Conservation (phyloP, 2,888 invertebrate species). For the Copidosoma aretas region DNA sequence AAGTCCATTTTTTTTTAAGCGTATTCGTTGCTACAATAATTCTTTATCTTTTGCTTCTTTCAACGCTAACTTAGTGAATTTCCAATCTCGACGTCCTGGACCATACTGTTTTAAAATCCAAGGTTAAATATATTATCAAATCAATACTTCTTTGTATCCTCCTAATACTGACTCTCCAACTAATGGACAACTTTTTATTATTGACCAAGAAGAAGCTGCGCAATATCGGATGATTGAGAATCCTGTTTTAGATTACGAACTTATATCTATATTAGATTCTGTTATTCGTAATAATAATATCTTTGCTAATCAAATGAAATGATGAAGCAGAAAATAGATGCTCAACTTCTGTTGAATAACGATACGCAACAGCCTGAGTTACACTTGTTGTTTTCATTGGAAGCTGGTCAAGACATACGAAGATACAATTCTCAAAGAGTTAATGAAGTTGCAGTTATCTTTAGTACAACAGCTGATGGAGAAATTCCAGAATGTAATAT, state of each 20-base stretch:
- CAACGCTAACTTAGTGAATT: constrained; percentile 30
- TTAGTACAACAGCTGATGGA: constrained; percentile 40
- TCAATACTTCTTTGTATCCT: no score
- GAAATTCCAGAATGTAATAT: constrained; percentile 43
- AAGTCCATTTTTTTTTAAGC: constrained; percentile 24
- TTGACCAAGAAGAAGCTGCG: neutral
- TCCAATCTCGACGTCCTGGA: constrained; percentile 11
- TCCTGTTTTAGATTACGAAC: neutral
- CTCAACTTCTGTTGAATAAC: constrained; percentile 14
- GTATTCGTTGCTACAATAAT: constrained; percentile 28
- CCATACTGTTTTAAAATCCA: no score
- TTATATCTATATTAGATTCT: neutral
- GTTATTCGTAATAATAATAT: constrained; percentile 37
- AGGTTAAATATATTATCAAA: no score
- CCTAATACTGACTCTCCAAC: no score
- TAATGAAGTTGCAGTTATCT: constrained; percentile 42
- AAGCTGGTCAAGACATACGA: constrained; percentile 35
- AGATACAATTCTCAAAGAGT: constrained; percentile 41
- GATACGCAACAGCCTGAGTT: constrained; percentile 27
- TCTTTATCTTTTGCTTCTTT: constrained; percentile 31
- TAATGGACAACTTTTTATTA: neutral
- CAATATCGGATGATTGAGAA: neutral
- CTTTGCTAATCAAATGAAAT: constrained; percentile 39
- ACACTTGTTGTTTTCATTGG: constrained; percentile 37
- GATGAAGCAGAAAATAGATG: constrained; percentile 40